These are phyloP conservation scores for Oryzaephilus surinamensis DNA, from an alignment of 1,140 invertebrate genomes.

Conservation along the genomic window DNA sequence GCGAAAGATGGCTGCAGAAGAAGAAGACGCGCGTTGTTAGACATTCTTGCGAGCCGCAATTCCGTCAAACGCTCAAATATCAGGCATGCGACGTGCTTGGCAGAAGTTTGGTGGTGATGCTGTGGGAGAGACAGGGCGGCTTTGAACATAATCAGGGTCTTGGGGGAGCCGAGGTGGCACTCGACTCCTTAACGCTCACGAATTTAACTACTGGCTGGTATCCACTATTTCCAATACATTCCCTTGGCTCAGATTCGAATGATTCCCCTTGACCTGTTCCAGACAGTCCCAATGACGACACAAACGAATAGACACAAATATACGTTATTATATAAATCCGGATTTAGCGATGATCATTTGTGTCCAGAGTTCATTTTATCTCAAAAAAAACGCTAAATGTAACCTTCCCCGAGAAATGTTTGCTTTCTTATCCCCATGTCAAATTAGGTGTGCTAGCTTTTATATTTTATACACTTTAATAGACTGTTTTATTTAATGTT, in stretches of 20 bases:
- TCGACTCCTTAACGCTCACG: constrained; percentile 67
- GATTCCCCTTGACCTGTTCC: constrained; percentile 52
- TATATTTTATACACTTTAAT: no score
- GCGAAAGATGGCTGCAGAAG: constrained; percentile 77
- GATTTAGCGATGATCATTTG: no score
- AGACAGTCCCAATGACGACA: constrained; percentile 6
- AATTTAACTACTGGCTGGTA: constrained; percentile 79
- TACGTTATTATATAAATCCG: no score
- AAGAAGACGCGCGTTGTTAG: constrained; percentile 72
- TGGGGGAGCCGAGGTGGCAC: constrained; percentile 70
- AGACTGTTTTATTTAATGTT: no score
- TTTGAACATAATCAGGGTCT: constrained; percentile 81
- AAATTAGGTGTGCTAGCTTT: no score
- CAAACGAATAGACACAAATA: no score
- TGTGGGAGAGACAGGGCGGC: constrained; percentile 78
- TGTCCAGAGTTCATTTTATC: no score
- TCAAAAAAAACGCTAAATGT: no score
- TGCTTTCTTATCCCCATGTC: no score
- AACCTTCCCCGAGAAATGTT: no score
- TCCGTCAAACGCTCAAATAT: constrained; percentile 81
- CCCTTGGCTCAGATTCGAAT: constrained; percentile 54
- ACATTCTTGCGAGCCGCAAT: constrained; percentile 70
- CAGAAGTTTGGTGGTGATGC: constrained; percentile 72
- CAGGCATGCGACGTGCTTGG: constrained; percentile 76
- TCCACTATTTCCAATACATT: constrained; percentile 72